Percentiles rank a stretch among this genome's conserved stretches.
These are phyloP conservation scores for Chymomyza costata DNA, from an alignment of 1,140 invertebrate genomes.

Conservation along the genomic window DNA sequence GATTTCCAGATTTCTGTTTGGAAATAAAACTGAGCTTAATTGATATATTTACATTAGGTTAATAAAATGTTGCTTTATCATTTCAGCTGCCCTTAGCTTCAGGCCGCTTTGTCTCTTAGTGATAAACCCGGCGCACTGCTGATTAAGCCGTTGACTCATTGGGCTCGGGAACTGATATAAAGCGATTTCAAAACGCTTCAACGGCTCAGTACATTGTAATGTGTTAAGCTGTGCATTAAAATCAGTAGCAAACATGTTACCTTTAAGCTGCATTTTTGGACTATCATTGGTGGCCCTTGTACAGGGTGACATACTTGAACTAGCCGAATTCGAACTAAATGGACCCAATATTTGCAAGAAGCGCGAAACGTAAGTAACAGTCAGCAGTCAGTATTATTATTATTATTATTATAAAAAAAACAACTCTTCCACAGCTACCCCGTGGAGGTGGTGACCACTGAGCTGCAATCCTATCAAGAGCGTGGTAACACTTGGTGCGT, in stretches of 20 bases:
- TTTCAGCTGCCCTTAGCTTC: slow-evolving; percentile 4
- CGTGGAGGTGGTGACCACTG: slow-evolving; percentile 78
- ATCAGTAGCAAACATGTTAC: slow-evolving; percentile 23
- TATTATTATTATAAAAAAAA: slow-evolving; percentile 5
- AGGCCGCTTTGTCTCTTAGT: too few relatives aligned
- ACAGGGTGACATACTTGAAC: slow-evolving; percentile 26
- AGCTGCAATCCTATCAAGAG: slow-evolving; percentile 87
- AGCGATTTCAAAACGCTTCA: too few relatives aligned
- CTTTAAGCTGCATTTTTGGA: slow-evolving; percentile 13
- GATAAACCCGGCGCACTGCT: background rate
- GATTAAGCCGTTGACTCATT: slow-evolving; percentile 23
- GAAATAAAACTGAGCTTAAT: slow-evolving; percentile 16
- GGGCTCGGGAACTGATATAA: too few relatives aligned
- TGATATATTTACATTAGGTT: background rate
- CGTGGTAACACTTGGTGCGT: slow-evolving; percentile 89
- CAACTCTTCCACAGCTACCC: slow-evolving; percentile 36
- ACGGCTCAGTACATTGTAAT: slow-evolving; percentile 24
- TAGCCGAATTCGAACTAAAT: slow-evolving; percentile 32
- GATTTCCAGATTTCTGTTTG: slow-evolving; percentile 19
- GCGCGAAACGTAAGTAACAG: slow-evolving; percentile 45
- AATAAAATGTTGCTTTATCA: background rate
- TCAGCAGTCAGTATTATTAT: background rate
- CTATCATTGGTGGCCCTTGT: slow-evolving; percentile 19
- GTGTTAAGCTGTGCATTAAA: slow-evolving; percentile 23
- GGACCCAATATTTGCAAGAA: slow-evolving; percentile 67